Conservation (phyloP, 2,888 invertebrate genomes). For the Papilio demoleus region DNA sequence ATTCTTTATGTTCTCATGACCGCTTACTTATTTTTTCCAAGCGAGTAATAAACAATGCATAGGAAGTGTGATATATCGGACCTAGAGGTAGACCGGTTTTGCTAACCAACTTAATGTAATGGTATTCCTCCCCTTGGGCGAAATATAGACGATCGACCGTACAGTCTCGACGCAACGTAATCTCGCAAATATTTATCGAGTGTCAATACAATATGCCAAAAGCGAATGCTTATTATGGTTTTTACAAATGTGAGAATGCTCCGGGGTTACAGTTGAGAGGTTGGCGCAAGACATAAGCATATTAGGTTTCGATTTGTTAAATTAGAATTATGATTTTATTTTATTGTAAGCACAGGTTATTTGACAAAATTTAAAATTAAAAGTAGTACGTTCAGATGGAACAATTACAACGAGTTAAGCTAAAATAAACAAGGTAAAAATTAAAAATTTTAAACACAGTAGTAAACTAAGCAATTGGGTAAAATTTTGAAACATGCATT, state of each 20-base stretch:
- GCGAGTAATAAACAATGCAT: slow-evolving; percentile 37
- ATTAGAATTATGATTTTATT: too few species aligned
- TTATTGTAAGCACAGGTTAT: too few species aligned
- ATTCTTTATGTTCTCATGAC: slow-evolving; percentile 6
- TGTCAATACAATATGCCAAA: slow-evolving; percentile 83
- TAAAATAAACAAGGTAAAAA: too few species aligned
- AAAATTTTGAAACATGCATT: too few species aligned
- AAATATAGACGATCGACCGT: slow-evolving; percentile 54
- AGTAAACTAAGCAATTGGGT: too few species aligned
- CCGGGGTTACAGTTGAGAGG: slow-evolving; percentile 54
- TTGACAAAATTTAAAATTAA: too few species aligned
- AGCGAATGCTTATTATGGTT: slow-evolving; percentile 78
- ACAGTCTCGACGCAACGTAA: slow-evolving; percentile 68
- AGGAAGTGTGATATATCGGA: slow-evolving; percentile 40
- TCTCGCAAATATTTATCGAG: slow-evolving; percentile 79
- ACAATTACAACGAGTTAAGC: too few species aligned
- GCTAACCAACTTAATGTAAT: slow-evolving; percentile 38
- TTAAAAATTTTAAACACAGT: too few species aligned
- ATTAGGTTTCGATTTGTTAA: neutral
- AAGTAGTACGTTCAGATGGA: too few species aligned
- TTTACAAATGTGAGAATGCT: slow-evolving; percentile 79
- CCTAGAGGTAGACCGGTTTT: slow-evolving; percentile 32
- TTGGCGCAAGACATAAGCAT: slow-evolving; percentile 40
- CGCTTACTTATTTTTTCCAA: slow-evolving; percentile 19
- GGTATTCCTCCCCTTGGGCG: slow-evolving; percentile 49